Evolutionary conservation across 1,140 invertebrate species (phyloP).

Genomic region (Orussus abietinus): DNA sequence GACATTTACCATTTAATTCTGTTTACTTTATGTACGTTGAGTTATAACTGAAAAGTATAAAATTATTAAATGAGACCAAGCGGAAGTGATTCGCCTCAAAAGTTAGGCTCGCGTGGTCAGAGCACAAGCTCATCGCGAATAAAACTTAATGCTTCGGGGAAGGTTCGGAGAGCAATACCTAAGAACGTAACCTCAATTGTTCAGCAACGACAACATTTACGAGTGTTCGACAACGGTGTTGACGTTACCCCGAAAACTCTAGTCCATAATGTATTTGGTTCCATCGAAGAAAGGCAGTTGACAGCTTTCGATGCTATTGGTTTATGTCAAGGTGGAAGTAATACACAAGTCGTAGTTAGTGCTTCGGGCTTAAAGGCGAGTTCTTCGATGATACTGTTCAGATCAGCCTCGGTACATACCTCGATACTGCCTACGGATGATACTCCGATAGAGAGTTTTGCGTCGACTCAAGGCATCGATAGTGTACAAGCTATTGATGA

Average conservation of each 20-base stretch:
- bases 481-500: too few relatives aligned
- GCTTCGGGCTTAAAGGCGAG: slow-evolving; percentile 10
- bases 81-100: slow-evolving; percentile 5
- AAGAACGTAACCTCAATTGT: slow-evolving; percentile 5
- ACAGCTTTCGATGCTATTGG: slow-evolving; percentile 12
- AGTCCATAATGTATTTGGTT: slow-evolving; percentile 11
- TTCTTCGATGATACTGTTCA: slow-evolving; percentile 15
- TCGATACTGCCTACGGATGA: slow-evolving; percentile 13
- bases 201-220: slow-evolving; percentile 9
- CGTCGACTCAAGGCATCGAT: slow-evolving; percentile 66
- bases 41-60: too few relatives aligned
- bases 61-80: too few relatives aligned
- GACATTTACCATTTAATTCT: too few relatives aligned
- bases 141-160: neutral
- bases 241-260: slow-evolving; percentile 21
- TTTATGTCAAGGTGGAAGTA: slow-evolving; percentile 4
- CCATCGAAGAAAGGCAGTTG: slow-evolving; percentile 12
- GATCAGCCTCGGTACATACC: slow-evolving; percentile 14
- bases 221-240: slow-evolving; percentile 12
- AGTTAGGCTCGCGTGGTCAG: neutral
- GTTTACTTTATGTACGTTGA: too few relatives aligned
- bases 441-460: slow-evolving; percentile 25
- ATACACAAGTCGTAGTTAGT: slow-evolving; percentile 4
- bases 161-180: neutral
- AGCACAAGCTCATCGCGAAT: slow-evolving; percentile 1